Evolutionary conservation across 2,888 invertebrate genomes (phyloP).

Genomic region (Scaptomyza parva): DNA sequence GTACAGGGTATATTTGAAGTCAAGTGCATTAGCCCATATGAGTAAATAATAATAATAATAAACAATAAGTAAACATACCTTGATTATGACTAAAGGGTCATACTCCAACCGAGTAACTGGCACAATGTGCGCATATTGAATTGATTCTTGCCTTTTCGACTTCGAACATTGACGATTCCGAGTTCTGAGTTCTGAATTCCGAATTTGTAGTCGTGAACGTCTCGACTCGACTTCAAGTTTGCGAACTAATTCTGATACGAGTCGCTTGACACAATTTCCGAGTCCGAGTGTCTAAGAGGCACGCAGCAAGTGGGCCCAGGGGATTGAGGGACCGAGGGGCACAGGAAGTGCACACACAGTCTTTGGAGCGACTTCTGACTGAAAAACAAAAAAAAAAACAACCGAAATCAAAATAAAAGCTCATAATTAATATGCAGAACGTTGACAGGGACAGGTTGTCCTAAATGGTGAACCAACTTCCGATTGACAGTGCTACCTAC

Average conservation of each 20-base stretch:
- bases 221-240: constrained; percentile 15
- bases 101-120: constrained; percentile 46
- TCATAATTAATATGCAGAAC: constrained; percentile 74
- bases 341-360: constrained; percentile 64
- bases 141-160: constrained; percentile 23
- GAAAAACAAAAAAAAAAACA: constrained; percentile 1
- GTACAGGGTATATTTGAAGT: constrained; percentile 33
- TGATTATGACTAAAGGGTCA: constrained; percentile 24
- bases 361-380: constrained; percentile 49
- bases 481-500: constrained; percentile 48
- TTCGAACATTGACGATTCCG: constrained; percentile 20
- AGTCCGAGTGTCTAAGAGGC: constrained; percentile 29
- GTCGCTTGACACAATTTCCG: constrained; percentile 72
- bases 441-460: constrained; percentile 69
- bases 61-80: constrained; percentile 18
- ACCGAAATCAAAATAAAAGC: not conserved
- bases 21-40: constrained; percentile 30
- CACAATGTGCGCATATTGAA: constrained; percentile 69
- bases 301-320: not conserved
- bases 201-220: constrained; percentile 22
- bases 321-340: constrained; percentile 25
- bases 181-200: constrained; percentile 47
- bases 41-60: constrained; percentile 31
- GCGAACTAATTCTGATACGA: constrained; percentile 60
- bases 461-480: constrained; percentile 71